Percentiles rank a stretch among this genome's conserved stretches.
Conservation (phyloP, 2,888 invertebrate species). For the Morpho achilles region DNA sequence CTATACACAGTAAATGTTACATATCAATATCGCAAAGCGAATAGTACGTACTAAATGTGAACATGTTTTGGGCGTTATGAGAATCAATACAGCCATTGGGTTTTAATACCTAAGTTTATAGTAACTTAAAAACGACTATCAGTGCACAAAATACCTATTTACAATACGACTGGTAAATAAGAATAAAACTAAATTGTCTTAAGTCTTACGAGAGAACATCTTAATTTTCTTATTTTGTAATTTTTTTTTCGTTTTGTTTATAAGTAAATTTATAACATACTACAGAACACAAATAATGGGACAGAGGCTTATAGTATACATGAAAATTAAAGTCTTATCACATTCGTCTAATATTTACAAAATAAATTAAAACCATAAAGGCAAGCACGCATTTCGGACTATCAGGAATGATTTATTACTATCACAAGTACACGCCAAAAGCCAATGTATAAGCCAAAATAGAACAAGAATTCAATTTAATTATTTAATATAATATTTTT, state of each 20-base stretch:
- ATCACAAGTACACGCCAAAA: not conserved
- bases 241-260: slow-evolving; percentile 23
- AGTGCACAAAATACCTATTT: slow-evolving; percentile 71
- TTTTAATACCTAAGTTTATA: slow-evolving; percentile 51
- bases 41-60: slow-evolving; percentile 43
- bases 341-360: slow-evolving; percentile 55
- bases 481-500: no score
- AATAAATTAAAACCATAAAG: slow-evolving; percentile 6
- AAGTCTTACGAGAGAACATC: slow-evolving; percentile 27
- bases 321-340: slow-evolving; percentile 40
- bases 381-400: slow-evolving; percentile 3
- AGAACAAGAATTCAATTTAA: no score
- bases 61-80: slow-evolving; percentile 41
- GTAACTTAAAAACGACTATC: slow-evolving; percentile 68
- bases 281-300: slow-evolving; percentile 58
- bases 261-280: slow-evolving; percentile 27
- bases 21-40: slow-evolving; percentile 39
- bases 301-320: slow-evolving; percentile 39
- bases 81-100: slow-evolving; percentile 66
- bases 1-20: slow-evolving; percentile 44
- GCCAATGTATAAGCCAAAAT: not conserved
- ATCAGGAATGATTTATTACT: not conserved
- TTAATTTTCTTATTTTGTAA: slow-evolving; percentile 19
- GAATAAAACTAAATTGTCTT: slow-evolving; percentile 42
- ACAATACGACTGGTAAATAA: slow-evolving; percentile 59